phyloP scores from a whole-genome alignment of 2,113 vertebrate genomes.

The Pongo pygmaeus region DNA sequence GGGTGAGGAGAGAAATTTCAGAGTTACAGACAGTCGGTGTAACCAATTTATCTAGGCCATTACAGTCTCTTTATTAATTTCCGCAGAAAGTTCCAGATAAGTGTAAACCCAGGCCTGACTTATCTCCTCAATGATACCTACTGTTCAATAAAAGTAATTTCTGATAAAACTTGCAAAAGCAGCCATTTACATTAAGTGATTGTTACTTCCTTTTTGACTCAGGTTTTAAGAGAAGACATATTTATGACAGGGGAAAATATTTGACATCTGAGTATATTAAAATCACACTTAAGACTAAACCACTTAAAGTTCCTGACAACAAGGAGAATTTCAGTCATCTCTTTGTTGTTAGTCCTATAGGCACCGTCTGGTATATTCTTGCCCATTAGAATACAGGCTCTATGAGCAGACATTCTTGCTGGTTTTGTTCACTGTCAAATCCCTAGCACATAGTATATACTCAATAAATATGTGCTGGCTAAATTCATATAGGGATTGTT shows the following conservation, averaged over 20 bases:
- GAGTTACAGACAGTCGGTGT: not conserved
- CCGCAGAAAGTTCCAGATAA: not conserved
- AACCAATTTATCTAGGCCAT: not conserved
- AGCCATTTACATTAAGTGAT: not conserved
- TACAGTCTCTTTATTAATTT: not conserved
- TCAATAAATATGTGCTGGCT: not conserved
- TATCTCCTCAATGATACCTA: not conserved
- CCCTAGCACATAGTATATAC: not conserved
- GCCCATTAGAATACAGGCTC: not conserved
- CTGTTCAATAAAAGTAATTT: not conserved
- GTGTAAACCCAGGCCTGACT: not conserved
- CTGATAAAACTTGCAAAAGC: not conserved
- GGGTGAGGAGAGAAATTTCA: not conserved
- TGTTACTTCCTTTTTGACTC: not conserved
- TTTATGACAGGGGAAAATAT: not conserved
- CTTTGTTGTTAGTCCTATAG: not conserved
- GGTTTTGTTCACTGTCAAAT: not conserved
- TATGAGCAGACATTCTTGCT: not conserved
- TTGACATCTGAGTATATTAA: not conserved
- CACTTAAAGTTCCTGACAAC: not conserved
- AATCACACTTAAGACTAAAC: conserved; percentile 11
- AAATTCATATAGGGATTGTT: not conserved
- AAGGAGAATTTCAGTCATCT: not conserved
- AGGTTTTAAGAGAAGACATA: not conserved
- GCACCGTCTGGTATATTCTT: not conserved